These are phyloP conservation scores for Corythaixoides concolor DNA, from an alignment of 2,113 vertebrate genomes.

Conservation along the genomic window DNA sequence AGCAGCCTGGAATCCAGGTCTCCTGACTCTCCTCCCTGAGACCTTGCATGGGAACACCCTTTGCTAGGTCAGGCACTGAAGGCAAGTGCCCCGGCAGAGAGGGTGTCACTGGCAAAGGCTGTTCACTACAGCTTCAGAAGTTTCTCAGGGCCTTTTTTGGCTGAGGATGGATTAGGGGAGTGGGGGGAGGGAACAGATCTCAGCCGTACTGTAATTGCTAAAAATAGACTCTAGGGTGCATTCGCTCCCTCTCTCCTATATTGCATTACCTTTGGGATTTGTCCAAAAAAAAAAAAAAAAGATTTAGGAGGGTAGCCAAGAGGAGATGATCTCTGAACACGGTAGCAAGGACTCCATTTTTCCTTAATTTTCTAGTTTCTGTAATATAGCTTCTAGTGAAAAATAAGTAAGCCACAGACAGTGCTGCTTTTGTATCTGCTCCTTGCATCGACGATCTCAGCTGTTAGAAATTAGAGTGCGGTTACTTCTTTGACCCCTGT, in stretches of 20 bases:
- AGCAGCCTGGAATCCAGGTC: neutral
- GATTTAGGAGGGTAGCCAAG: neutral
- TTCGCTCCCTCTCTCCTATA: neutral
- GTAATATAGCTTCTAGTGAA: neutral
- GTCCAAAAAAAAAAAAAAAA: neutral
- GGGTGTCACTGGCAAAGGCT: neutral
- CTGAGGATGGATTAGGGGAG: neutral
- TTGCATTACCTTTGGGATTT: neutral
- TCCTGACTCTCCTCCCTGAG: neutral
- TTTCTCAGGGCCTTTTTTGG: neutral
- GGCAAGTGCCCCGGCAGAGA: neutral
- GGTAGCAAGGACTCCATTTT: neutral
- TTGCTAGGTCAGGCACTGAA: neutral
- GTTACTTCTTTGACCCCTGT: slow-evolving; percentile 38
- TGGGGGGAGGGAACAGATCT: neutral
- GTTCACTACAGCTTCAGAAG: neutral
- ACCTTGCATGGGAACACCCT: neutral
- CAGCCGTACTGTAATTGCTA: slow-evolving; percentile 1
- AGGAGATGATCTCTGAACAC: neutral
- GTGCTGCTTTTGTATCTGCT: slow-evolving; percentile 40
- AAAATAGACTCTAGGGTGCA: slow-evolving; percentile 3
- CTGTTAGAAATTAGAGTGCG: slow-evolving; percentile 55
- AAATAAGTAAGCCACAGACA: slow-evolving; percentile 30
- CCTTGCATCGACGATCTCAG: neutral
- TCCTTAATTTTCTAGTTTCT: slow-evolving; percentile 30